Percentiles rank a stretch among this genome's conserved stretches.
Conservation (phyloP, 2,797 vertebrate species). For the Diplodus sargus region DNA sequence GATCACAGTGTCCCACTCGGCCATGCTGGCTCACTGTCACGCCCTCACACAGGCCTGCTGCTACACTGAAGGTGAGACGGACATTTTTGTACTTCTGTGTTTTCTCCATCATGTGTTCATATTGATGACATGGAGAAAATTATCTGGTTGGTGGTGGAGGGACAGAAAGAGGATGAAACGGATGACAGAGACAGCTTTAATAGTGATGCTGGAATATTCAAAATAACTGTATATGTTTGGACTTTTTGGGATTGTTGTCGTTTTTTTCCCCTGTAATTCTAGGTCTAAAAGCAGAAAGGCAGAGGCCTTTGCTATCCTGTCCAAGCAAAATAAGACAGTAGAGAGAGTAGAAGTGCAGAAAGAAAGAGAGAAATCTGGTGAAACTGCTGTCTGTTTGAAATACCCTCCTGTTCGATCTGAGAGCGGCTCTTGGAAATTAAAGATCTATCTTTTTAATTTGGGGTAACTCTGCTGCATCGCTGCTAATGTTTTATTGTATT, state of each 20-base stretch:
- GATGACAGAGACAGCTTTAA: not conserved
- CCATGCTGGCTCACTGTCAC: conserved; percentile 93
- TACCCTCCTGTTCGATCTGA: too few species aligned
- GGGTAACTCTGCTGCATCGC: too few species aligned
- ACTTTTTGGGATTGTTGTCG: not conserved
- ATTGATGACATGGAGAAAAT: conserved; percentile 1
- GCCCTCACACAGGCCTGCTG: conserved; percentile 93
- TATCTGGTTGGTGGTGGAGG: not conserved
- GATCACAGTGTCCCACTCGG: conserved; percentile 90
- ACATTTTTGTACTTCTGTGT: conserved; percentile 3
- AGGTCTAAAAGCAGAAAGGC: too few species aligned
- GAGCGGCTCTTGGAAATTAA: too few species aligned
- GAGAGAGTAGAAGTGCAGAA: too few species aligned
- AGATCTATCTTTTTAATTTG: too few species aligned
- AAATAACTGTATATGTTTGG: not conserved
- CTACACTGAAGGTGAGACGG: conserved; percentile 91
- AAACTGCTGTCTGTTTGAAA: too few species aligned
- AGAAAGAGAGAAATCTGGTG: too few species aligned
- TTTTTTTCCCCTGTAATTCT: not conserved
- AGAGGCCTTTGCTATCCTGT: too few species aligned
- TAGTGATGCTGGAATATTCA: not conserved
- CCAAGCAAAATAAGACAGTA: too few species aligned
- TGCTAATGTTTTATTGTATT: too few species aligned
- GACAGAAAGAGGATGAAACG: not conserved
- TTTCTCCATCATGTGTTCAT: conserved; percentile 12